phyloP scores from a whole-genome alignment of 2,797 vertebrate species.

The Brotula barbata region DNA sequence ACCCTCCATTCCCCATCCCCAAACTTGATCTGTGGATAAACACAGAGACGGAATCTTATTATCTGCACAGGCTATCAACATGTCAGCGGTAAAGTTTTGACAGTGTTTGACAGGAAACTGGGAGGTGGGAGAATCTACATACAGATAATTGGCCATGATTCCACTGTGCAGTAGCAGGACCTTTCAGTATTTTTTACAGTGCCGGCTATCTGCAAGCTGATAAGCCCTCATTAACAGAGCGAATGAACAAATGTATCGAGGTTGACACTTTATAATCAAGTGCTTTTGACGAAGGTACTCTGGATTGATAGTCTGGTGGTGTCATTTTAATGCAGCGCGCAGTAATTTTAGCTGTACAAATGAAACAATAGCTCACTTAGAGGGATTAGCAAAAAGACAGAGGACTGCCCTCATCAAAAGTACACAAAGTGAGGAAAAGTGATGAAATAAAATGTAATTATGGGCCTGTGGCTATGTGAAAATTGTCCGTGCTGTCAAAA shows the following conservation, averaged over 20 bases:
- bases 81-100: slow-evolving; percentile 17
- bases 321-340: slow-evolving; percentile 30
- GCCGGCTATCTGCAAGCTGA: slow-evolving; percentile 11
- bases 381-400: slow-evolving; percentile 46
- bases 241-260: slow-evolving; percentile 30
- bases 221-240: slow-evolving; percentile 13
- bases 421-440: too few species aligned
- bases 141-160: slow-evolving; percentile 31
- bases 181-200: slow-evolving; percentile 19
- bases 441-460: slow-evolving; percentile 68
- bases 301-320: slow-evolving; percentile 25
- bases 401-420: slow-evolving; percentile 56
- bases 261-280: slow-evolving; percentile 29
- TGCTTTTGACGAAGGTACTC: slow-evolving; percentile 13
- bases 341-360: slow-evolving; percentile 26
- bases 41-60: slow-evolving; percentile 19
- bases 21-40: slow-evolving; percentile 87
- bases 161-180: slow-evolving; percentile 16
- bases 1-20: slow-evolving; percentile 91
- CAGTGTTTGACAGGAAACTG: slow-evolving; percentile 7
- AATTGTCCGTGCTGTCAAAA: slow-evolving; percentile 45
- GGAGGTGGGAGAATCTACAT: slow-evolving; percentile 29
- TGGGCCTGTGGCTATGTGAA: slow-evolving; percentile 52
- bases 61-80: slow-evolving; percentile 21
- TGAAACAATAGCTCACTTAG: slow-evolving; percentile 58